Percentiles rank a stretch among this genome's conserved stretches.
phyloP scores from a whole-genome alignment of 2,888 invertebrate species.

The Petrolisthes cinctipes region DNA sequence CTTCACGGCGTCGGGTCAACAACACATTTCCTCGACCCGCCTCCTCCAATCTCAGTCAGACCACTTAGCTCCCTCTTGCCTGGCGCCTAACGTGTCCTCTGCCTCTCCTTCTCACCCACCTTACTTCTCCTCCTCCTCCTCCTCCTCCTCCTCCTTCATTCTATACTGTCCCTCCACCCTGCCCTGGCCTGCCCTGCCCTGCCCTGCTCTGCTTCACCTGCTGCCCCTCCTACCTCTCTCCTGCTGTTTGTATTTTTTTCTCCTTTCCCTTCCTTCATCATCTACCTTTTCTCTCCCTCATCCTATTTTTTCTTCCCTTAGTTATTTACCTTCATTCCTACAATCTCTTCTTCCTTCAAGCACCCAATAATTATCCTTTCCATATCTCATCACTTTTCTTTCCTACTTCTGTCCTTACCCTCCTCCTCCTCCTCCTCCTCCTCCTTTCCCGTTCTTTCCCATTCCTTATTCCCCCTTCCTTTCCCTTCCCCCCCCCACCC shows the following conservation, averaged over 20 bases:
- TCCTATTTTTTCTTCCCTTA: not conserved
- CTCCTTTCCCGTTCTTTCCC: not conserved
- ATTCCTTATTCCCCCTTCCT: not conserved
- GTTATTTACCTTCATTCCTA: not conserved
- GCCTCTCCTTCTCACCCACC: not conserved
- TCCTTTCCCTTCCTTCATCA: not conserved
- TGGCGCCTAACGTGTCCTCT: not conserved
- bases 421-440: not conserved
- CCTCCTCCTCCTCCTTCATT: not conserved
- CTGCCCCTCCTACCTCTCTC: not conserved
- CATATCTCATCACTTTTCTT: not conserved
- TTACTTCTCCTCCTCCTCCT: not conserved
- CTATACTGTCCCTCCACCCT: not conserved
- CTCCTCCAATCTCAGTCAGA: not conserved
- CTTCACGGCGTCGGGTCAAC: not conserved
- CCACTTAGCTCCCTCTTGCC: not conserved
- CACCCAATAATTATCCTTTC: not conserved
- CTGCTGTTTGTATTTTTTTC: not conserved
- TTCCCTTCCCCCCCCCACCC: not conserved
- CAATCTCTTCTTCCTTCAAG: not conserved
- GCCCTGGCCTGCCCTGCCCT: not conserved
- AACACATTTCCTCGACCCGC: not conserved
- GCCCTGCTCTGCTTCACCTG: not conserved
- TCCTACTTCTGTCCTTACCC: not conserved
- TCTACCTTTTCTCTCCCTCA: not conserved